phyloP scores from a whole-genome alignment of 2,888 invertebrate genomes.

The Eilema griseolum region DNA sequence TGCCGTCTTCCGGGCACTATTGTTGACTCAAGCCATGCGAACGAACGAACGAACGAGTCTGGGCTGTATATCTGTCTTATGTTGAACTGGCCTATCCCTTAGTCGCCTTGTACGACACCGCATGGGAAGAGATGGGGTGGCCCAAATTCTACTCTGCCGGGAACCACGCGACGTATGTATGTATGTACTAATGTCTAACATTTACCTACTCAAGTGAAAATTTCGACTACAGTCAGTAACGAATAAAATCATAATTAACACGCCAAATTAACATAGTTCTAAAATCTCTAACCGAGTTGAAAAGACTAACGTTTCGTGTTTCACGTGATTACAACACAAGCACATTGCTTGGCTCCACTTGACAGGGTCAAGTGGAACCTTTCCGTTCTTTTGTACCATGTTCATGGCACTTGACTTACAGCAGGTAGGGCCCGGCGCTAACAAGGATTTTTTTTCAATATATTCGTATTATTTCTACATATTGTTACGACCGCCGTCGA shows the following conservation, averaged over 20 bases:
- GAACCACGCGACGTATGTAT: no score
- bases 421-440: constrained; percentile 47
- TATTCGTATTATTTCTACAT: no score
- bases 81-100: no score
- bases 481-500: no score
- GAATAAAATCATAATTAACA: background rate
- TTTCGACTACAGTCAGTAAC: background rate
- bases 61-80: no score
- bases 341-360: constrained; percentile 42
- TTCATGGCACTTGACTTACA: constrained; percentile 50
- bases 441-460: constrained; percentile 34
- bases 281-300: background rate
- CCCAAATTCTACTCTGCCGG: no score
- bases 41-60: no score
- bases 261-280: background rate
- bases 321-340: constrained; percentile 11
- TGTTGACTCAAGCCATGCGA: no score
- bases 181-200: background rate
- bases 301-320: background rate
- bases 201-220: background rate
- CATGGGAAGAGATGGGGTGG: no score
- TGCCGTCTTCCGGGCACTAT: no score
- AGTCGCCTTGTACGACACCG: no score
- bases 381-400: constrained; percentile 45
- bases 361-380: constrained; percentile 46